Conservation (phyloP, 2,888 invertebrate species). For the Cosmopolites sordidus region DNA sequence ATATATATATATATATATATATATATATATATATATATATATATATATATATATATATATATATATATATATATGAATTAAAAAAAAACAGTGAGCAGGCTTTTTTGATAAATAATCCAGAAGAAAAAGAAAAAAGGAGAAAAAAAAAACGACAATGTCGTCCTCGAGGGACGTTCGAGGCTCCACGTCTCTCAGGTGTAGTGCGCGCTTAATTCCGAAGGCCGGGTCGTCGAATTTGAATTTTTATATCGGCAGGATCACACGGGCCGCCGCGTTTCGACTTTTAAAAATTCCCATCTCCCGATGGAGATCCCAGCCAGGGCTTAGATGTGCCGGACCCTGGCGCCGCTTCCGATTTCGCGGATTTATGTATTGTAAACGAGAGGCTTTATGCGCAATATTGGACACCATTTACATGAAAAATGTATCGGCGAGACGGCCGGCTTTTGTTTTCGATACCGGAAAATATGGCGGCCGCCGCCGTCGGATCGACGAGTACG, state of each 20-base stretch:
- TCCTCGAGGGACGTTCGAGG: neutral
- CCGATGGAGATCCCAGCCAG: constrained; percentile 32
- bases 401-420: constrained; percentile 53
- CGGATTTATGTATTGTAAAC: constrained; percentile 53
- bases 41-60: constrained; percentile 5
- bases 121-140: too few relatives aligned
- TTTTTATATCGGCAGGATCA: neutral
- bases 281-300: constrained; percentile 31
- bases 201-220: neutral
- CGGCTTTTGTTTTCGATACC: constrained; percentile 52
- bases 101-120: too few relatives aligned
- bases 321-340: constrained; percentile 21
- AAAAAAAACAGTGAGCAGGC: too few relatives aligned
- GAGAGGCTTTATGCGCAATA: constrained; percentile 52
- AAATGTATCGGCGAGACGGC: constrained; percentile 49
- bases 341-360: constrained; percentile 43
- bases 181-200: neutral
- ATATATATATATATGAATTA: neutral
- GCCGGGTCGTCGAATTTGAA: neutral
- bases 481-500: constrained; percentile 35
- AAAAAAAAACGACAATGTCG: too few relatives aligned
- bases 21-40: constrained; percentile 6
- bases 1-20: constrained; percentile 5
- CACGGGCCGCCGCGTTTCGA: neutral
- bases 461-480: constrained; percentile 47